A percentile compares a stretch with the other conserved stretches of the same genome.
phyloP scores from a whole-genome alignment of 2,797 vertebrate genomes.

The Lacerta viridis region DNA sequence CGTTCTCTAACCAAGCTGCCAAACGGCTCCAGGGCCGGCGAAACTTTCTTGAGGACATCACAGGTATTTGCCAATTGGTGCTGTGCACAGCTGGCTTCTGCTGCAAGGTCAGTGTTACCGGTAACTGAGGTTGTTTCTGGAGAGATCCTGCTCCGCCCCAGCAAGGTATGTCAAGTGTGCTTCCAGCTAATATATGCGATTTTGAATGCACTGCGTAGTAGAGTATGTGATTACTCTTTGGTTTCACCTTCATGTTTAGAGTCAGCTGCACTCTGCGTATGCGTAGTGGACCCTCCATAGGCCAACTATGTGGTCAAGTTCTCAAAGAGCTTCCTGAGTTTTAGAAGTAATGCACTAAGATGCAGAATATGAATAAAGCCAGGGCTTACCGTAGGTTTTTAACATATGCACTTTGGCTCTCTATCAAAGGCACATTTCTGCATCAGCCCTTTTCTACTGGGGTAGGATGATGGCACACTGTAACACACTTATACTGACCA shows the following conservation, averaged over 20 bases:
- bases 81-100: neutral
- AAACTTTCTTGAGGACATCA: neutral
- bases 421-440: conserved; percentile 41
- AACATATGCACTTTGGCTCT: neutral
- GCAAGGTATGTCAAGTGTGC: neutral
- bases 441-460: conserved; percentile 19
- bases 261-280: neutral
- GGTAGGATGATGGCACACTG: conserved; percentile 46
- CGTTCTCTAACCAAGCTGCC: neutral
- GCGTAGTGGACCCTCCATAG: too few species aligned
- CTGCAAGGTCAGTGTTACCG: neutral
- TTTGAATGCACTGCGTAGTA: neutral
- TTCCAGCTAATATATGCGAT: neutral
- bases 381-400: conserved; percentile 40
- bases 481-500: conserved; percentile 44
- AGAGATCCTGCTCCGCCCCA: too few species aligned
- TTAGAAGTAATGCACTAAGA: conserved; percentile 46
- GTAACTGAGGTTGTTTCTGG: neutral
- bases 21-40: neutral
- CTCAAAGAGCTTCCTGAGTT: conserved; percentile 37
- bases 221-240: neutral
- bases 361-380: conserved; percentile 42
- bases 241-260: neutral
- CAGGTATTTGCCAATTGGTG: neutral
- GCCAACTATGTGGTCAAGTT: neutral